Percentiles rank a stretch among this genome's conserved stretches.
These are phyloP conservation scores for Drepana falcataria DNA, from an alignment of 2,888 invertebrate genomes.

Conservation along the genomic window DNA sequence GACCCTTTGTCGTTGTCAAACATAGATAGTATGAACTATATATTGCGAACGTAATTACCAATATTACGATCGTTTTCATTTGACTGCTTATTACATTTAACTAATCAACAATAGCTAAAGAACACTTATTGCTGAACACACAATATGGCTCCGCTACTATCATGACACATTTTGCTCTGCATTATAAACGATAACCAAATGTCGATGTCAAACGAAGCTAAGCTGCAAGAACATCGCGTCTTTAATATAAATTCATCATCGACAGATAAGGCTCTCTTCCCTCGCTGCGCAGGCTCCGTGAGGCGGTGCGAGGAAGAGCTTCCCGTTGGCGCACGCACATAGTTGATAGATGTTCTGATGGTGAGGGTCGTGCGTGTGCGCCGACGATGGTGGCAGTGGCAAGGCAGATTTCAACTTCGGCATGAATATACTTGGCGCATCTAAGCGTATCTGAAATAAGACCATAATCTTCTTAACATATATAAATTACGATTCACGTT, in stretches of 20 bases:
- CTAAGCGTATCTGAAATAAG: slow-evolving; percentile 79
- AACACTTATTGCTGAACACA: too few species aligned
- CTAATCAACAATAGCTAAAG: too few species aligned
- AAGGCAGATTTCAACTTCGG: slow-evolving; percentile 81
- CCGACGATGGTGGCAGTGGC: slow-evolving; percentile 70
- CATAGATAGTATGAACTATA: too few species aligned
- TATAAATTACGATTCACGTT: too few species aligned
- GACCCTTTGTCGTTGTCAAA: neutral
- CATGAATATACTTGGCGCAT: slow-evolving; percentile 82
- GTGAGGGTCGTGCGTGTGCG: slow-evolving; percentile 73
- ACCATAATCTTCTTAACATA: too few species aligned
- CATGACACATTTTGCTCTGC: too few species aligned
- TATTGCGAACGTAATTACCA: too few species aligned
- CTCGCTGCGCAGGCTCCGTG: slow-evolving; percentile 86
- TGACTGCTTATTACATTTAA: too few species aligned
- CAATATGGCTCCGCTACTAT: too few species aligned
- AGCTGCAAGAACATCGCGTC: neutral
- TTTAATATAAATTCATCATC: slow-evolving; percentile 48
- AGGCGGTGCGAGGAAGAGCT: slow-evolving; percentile 91
- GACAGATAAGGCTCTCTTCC: slow-evolving; percentile 74
- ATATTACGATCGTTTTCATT: too few species aligned
- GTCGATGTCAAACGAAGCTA: too few species aligned
- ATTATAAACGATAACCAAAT: too few species aligned
- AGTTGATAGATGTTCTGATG: slow-evolving; percentile 89
- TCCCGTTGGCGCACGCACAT: slow-evolving; percentile 94